Conservation (phyloP, 1,140 invertebrate genomes). For the Drosophila trapezifrons region DNA sequence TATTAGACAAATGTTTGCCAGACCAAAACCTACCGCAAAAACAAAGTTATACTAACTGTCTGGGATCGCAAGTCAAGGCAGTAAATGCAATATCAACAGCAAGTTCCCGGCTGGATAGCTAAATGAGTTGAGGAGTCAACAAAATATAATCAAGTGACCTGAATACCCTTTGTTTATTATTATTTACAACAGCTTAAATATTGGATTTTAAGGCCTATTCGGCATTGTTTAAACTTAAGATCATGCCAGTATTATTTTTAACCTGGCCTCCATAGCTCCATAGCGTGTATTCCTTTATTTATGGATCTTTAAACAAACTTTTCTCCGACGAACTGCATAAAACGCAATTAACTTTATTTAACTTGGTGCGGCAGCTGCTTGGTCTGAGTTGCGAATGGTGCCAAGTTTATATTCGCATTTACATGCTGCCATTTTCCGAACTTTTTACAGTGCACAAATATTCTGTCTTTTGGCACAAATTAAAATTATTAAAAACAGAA, state of each 20-base stretch:
- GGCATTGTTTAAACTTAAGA: constrained; percentile 40
- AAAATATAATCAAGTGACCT: constrained; percentile 34
- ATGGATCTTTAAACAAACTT: constrained; percentile 62
- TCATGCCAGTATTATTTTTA: constrained; percentile 39
- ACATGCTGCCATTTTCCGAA: constrained; percentile 30
- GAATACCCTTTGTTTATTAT: constrained; percentile 36
- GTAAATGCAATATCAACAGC: constrained; percentile 31
- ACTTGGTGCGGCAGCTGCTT: constrained; percentile 44
- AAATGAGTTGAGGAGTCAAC: constrained; percentile 24
- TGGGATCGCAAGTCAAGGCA: constrained; percentile 3
- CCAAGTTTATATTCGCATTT: constrained; percentile 68
- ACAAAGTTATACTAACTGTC: background rate
- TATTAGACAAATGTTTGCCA: background rate
- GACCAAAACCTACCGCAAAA: constrained; percentile 15
- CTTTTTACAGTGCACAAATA: constrained; percentile 35
- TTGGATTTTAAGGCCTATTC: constrained; percentile 29
- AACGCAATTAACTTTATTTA: constrained; percentile 74
- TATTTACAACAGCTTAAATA: constrained; percentile 30
- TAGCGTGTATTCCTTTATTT: constrained; percentile 32
- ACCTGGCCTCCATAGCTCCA: constrained; percentile 28
- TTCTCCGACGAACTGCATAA: constrained; percentile 52
- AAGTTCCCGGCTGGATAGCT: background rate
- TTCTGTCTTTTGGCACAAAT: constrained; percentile 57
- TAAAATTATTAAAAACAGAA: constrained; percentile 49
- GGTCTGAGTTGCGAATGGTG: constrained; percentile 46